A percentile compares a stretch with the other conserved stretches of the same genome.
These are phyloP conservation scores for Egretta garzetta DNA, from an alignment of 2,113 vertebrate species.

Conservation along the genomic window DNA sequence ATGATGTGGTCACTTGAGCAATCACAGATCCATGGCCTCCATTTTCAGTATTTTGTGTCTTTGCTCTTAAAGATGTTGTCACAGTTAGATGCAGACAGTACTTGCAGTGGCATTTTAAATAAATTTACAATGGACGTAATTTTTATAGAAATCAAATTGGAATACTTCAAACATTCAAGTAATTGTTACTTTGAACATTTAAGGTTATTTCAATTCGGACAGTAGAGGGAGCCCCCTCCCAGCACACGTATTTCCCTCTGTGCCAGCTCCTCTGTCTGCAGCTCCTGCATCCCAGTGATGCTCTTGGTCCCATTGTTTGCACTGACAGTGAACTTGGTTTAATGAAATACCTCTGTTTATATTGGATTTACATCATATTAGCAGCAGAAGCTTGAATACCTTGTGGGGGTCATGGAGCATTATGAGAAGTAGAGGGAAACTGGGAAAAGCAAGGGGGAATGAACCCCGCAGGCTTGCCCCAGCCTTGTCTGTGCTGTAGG, in stretches of 20 bases:
- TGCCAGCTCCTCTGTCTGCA: background rate
- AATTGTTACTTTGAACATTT: background rate
- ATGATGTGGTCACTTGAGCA: background rate
- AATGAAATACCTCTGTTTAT: background rate
- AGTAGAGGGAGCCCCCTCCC: constrained; percentile 23
- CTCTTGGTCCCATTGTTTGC: background rate
- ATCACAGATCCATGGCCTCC: background rate
- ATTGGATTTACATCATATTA: background rate
- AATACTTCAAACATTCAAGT: background rate
- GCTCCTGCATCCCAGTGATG: background rate
- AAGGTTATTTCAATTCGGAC: background rate
- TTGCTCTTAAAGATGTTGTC: background rate
- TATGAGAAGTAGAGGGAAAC: background rate
- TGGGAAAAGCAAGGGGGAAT: background rate
- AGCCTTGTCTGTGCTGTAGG: background rate
- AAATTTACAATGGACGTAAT: background rate
- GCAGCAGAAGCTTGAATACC: background rate
- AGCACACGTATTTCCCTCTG: background rate
- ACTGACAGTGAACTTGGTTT: background rate
- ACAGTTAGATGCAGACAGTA: background rate
- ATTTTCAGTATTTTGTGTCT: background rate
- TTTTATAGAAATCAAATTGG: background rate
- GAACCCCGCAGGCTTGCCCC: background rate
- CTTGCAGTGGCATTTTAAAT: background rate
- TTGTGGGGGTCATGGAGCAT: background rate